Conservation (phyloP, 1,140 invertebrate genomes). For the Lasioglossum baleicum region DNA sequence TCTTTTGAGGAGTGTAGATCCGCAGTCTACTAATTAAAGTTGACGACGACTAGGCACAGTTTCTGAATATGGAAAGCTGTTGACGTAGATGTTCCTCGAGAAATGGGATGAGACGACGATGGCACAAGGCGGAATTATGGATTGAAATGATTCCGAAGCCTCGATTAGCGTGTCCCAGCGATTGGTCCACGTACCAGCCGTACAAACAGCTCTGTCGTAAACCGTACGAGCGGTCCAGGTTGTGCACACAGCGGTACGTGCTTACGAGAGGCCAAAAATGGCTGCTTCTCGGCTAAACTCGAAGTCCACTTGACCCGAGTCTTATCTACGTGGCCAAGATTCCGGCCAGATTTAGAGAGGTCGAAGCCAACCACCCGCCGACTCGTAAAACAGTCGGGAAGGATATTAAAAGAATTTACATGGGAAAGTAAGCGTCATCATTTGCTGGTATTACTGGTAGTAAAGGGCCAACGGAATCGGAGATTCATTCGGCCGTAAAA, state of each 20-base stretch:
- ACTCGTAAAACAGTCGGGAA: slow-evolving; percentile 22
- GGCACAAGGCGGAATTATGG: not conserved
- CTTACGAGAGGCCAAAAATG: not conserved
- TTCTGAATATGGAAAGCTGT: no score
- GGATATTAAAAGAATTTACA: slow-evolving; percentile 41
- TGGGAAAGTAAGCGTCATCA: not conserved
- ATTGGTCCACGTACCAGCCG: not conserved
- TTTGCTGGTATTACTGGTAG: not conserved
- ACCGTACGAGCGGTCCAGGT: not conserved
- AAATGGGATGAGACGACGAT: not conserved
- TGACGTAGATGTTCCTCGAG: no score
- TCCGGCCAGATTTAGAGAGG: not conserved
- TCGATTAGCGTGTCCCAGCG: not conserved
- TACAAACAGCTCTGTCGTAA: slow-evolving; percentile 7
- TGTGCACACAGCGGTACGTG: slow-evolving; percentile 8
- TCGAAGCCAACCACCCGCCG: not conserved
- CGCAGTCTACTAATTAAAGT: no score
- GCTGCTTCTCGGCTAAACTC: not conserved
- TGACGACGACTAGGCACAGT: no score
- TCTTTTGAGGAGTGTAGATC: no score
- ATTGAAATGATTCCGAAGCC: not conserved
- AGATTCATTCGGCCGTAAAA: not conserved
- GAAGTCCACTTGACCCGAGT: not conserved
- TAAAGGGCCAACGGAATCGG: not conserved
- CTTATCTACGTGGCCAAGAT: slow-evolving; percentile 26